Evolutionary conservation across 2,888 invertebrate genomes (phyloP), one percentile per base, ranked within the genome.

Genomic region (Luperina testacea): DNA sequence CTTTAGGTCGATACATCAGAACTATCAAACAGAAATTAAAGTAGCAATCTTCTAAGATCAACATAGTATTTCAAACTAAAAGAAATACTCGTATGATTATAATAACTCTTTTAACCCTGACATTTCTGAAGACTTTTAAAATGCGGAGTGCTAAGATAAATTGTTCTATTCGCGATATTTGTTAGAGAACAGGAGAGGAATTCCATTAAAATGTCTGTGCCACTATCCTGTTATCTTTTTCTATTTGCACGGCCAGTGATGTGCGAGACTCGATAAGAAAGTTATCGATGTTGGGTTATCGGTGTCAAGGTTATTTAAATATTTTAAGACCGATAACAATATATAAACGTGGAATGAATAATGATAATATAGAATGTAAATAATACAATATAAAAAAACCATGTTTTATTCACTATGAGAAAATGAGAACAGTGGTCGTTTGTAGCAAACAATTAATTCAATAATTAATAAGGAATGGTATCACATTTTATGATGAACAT

Each of bases 201-300:
- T 92, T 93, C 94, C 92, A 94, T 93, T 93, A 94, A 92, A 92
- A 92, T 90, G 92, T 93, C 93, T 88, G 84, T 88, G 90, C 89
- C 92, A 92, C 92, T 91, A 90, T 91, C 89, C 87, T 88, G 90
- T 90, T 92, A 92, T 92, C 92, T 92, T 91, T 92, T 93, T 92
- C 92, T 92, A 90, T 91, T 92, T 92, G 87, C 88, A 85, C 81
- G 72, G 74, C 77, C 87, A 92, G 92, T 90, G 91, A 75, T 85
- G 92, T 85, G 84, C 45, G 24, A 24, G 51, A 57, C 6, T 75
- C 64, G 82, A 80, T 80, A 65, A 69, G 53, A 68, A 32, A n/a
- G 15, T 70, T 86, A 86, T 84, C 84, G 77, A 80, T 72, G n/a
- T 71, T 68, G 69, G 72, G 80, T 83, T 86, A 82, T 86, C 86